These are phyloP conservation scores for Axis porcinus DNA, from an alignment of 2,113 vertebrate genomes.

Conservation along the genomic window DNA sequence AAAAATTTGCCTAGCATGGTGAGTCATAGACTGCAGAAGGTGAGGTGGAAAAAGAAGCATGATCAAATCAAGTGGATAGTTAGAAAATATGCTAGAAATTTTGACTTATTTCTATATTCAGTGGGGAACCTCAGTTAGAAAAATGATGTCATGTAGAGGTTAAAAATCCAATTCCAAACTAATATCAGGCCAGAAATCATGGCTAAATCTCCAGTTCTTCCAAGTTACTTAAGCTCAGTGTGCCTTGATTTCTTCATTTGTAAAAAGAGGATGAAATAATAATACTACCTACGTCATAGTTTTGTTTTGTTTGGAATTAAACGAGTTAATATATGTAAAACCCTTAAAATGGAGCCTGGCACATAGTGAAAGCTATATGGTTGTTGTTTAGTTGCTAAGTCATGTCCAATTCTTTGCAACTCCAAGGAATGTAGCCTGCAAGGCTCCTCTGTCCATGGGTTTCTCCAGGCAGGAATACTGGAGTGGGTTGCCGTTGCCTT, in stretches of 20 bases:
- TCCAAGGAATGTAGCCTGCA: neutral
- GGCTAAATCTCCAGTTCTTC: neutral
- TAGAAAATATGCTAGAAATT: neutral
- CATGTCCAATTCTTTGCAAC: neutral
- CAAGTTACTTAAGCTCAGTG: neutral
- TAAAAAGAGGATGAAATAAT: neutral
- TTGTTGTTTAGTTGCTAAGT: neutral
- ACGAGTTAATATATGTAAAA: neutral
- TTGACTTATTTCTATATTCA: neutral
- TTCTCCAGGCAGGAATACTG: neutral
- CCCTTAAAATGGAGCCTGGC: neutral
- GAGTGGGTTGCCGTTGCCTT: neutral
- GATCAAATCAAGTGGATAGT: neutral
- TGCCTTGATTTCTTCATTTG: neutral
- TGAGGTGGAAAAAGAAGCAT: neutral
- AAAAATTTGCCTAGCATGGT: neutral
- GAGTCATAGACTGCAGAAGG: neutral
- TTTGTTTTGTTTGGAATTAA: conserved; percentile 7
- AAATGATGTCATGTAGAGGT: neutral
- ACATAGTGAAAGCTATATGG: neutral
- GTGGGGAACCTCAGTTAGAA: neutral
- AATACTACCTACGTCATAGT: neutral
- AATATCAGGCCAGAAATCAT: neutral
- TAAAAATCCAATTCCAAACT: neutral
- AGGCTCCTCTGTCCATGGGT: neutral